These are phyloP conservation scores for Caerostris extrusa DNA, from an alignment of 1,140 invertebrate genomes.

Conservation along the genomic window DNA sequence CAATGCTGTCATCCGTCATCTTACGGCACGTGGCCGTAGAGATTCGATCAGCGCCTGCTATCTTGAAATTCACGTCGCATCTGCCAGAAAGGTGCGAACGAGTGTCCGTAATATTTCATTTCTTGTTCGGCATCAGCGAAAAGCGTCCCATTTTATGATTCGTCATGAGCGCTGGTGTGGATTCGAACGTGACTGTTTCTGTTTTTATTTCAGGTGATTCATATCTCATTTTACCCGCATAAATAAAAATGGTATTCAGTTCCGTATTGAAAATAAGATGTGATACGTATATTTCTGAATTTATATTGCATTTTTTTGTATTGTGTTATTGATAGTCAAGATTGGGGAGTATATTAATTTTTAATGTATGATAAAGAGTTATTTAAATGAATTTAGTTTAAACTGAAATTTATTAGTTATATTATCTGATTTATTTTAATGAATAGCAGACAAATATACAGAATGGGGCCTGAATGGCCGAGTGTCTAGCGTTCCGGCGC, in stretches of 20 bases:
- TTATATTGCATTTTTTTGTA: not conserved
- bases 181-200: not conserved
- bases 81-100: not conserved
- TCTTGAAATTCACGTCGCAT: slow-evolving; percentile 33
- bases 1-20: slow-evolving; percentile 53
- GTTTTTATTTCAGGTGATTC: not conserved
- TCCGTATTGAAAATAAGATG: no score
- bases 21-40: not conserved
- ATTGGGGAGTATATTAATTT: no score
- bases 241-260: no score
- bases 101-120: slow-evolving; percentile 51
- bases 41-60: not conserved
- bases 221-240: not conserved
- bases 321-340: not conserved
- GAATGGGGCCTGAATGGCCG: no score
- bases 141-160: not conserved
- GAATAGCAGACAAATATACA: no score
- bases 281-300: no score
- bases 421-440: no score
- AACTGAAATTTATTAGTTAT: no score
- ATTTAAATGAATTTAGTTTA: no score
- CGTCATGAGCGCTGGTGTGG: not conserved
- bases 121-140: not conserved
- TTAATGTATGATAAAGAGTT: no score
- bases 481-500: no score